Evolutionary conservation across 2,113 vertebrate genomes (phyloP).

Genomic region (Bambusicola thoracicus): DNA sequence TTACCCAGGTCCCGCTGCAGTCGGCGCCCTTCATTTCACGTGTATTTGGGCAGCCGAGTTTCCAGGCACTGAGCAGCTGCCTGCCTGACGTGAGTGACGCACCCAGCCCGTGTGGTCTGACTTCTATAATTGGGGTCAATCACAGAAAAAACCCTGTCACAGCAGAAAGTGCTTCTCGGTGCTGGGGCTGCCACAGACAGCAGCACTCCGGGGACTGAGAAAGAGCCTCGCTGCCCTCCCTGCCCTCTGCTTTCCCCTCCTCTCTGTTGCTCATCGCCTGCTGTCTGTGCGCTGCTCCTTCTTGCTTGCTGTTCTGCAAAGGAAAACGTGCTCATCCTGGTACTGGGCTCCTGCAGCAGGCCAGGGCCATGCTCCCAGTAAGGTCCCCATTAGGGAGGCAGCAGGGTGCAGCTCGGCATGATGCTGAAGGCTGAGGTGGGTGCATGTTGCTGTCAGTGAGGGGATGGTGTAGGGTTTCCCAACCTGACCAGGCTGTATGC

Average conservation of each 20-base stretch:
- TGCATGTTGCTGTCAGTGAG: not conserved
- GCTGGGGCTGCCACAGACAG: not conserved
- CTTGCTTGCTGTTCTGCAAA: not conserved
- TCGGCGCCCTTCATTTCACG: accelerated
- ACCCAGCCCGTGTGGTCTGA: not conserved
- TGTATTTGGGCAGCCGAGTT: not conserved
- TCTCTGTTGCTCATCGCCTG: not conserved
- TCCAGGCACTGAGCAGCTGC: not conserved
- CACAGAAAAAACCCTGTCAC: not conserved
- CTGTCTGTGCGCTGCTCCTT: not conserved
- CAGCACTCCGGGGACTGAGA: accelerated
- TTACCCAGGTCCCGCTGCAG: accelerated
- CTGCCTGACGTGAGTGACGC: not conserved
- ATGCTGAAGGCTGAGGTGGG: not conserved
- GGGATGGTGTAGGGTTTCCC: not conserved
- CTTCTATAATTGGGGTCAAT: conserved; percentile 58
- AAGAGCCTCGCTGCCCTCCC: not conserved
- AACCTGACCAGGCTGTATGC: not conserved
- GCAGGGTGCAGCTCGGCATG: not conserved
- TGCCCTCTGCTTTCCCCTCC: not conserved
- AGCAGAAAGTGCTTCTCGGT: not conserved
- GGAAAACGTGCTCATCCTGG: accelerated
- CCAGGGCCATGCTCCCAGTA: not conserved
- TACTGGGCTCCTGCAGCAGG: not conserved
- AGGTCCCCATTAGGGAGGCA: no score